Base-by-base conservation (phyloP, 2,797 vertebrate genomes). In the Lycodopsis pacificus region DNA sequence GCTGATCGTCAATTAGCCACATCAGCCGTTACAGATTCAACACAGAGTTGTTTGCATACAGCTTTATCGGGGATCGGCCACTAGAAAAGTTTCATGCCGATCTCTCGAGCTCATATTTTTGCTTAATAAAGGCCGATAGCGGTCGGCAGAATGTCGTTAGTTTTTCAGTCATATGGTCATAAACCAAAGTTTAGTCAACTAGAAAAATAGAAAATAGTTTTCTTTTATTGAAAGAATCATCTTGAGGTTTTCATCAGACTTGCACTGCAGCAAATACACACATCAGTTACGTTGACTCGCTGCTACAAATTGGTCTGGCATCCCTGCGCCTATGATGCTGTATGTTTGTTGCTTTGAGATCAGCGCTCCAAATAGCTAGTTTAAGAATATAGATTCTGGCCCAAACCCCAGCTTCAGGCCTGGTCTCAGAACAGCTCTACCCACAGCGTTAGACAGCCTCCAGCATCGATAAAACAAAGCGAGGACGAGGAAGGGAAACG, bases 391-490 rank as follows among this genome's bases (percentile, higher is more conserved):
- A 69, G 81, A 84, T 88, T 82, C 66, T 83, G 76, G 80, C 61
- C 34, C 65, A 19, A 30, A 51, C 38, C 40, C 61, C 54, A 77
- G 66, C 25, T 74, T 76, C 25, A 49, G 64, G 69, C 76, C 68
- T 65, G 48, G 38, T 80, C 80, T 58, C 80, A 76, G 64, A 80
- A 30, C 65, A 25, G 49, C n/a, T 53, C 7, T 20, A 8, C 46
- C 20, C 49, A 12, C 49, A 64, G 63, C 42, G 68, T 38, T 40
- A 71, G 65, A 78, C 73, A n/a, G 84, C 61, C 65, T 53, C 73
- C 22, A 49, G 65, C 80, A 88, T 88, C 78, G 86, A 83, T 88
- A 90, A 88, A 86, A 69, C 69, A 80, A 81, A 79, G 48, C 9
- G 7, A 54, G n/a, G 27, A 62, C 62, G 53, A 59, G 46, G 44